phyloP scores from a whole-genome alignment of 1,140 invertebrate species.

The Colletes gigas region DNA sequence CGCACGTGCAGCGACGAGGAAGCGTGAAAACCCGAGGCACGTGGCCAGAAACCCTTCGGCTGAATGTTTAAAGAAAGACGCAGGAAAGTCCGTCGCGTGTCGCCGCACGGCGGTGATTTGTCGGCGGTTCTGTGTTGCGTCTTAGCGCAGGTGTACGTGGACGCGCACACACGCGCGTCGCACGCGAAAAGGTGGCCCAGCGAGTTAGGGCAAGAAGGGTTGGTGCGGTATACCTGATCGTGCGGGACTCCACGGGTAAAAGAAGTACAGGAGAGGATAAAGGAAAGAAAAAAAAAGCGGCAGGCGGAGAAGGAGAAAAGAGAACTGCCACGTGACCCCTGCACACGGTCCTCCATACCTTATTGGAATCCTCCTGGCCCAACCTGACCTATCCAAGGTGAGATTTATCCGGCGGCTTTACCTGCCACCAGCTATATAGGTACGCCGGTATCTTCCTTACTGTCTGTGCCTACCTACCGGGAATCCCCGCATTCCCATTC shows the following conservation, averaged over 20 bases:
- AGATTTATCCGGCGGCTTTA: conserved; percentile 76
- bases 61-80: conserved; percentile 70
- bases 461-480: conserved; percentile 48
- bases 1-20: not conserved
- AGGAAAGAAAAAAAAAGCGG: conserved; percentile 40
- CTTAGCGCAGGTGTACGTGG: not conserved
- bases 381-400: conserved; percentile 77
- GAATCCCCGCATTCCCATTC: conserved; percentile 55
- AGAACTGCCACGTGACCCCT: conserved; percentile 67
- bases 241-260: conserved; percentile 41
- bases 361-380: conserved; percentile 70
- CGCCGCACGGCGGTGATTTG: conserved; percentile 72
- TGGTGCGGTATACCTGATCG: conserved; percentile 57
- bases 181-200: conserved; percentile 44
- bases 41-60: conserved; percentile 66
- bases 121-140: conserved; percentile 47
- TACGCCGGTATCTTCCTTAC: conserved; percentile 43
- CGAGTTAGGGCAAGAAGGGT: conserved; percentile 59
- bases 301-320: conserved; percentile 30
- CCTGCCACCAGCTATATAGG: conserved; percentile 69
- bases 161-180: not conserved
- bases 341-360: conserved; percentile 62
- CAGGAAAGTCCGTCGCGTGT: conserved; percentile 76
- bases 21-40: conserved; percentile 65
- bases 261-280: conserved; percentile 43